Evolutionary conservation across 2,888 invertebrate species (phyloP), one percentile per base, ranked within the genome.

Genomic region (Spicauda simplicius): DNA sequence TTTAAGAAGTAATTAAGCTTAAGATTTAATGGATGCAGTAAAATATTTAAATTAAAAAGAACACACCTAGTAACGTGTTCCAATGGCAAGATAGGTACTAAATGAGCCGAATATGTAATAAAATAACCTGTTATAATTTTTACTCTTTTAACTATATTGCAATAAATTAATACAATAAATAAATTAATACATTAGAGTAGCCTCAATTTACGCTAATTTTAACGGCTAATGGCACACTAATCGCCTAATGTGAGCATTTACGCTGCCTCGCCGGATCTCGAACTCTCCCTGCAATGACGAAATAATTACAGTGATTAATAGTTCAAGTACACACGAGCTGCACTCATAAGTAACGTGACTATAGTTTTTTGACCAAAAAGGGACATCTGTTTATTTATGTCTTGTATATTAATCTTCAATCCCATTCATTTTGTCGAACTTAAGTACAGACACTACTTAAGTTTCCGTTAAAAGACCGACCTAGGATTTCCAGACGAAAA

Each of bases 251-350:
- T 57, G 58, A 53, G 50, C 61, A 56, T 45, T 62, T 58, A 70
- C 45, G 50, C 60, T 14, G 59, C 64, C 56, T 56, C 67, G 60
- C 60, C 60, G 52, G 57, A 52, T n/a, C 54, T 53, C 64, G 50
- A 57, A 54, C 59, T 65, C 65, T 59, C 59, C 65, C 65, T 65
- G 65, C 59, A 65, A 65, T 65, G 48, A 65, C 52, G 64, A 64
- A 64, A 64, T 68, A 64, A 69, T 74, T 69, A 58, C 68, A 71
- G 64, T 55, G 37, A 76, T 68, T 72, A 70, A 70, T 69, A 33
- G 50, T 57, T 67, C 76, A 74, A 73, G 66, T 70, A 30, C 57
- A 59, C 64, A 57, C 56, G 64, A 58, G 18, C 12, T 55, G 55
- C 45, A 63, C 19, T 18, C 50, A 57, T 41, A 58, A n/a, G 14